Evolutionary conservation across 2,113 vertebrate genomes (phyloP).

Genomic region (Haliaeetus leucogaster): DNA sequence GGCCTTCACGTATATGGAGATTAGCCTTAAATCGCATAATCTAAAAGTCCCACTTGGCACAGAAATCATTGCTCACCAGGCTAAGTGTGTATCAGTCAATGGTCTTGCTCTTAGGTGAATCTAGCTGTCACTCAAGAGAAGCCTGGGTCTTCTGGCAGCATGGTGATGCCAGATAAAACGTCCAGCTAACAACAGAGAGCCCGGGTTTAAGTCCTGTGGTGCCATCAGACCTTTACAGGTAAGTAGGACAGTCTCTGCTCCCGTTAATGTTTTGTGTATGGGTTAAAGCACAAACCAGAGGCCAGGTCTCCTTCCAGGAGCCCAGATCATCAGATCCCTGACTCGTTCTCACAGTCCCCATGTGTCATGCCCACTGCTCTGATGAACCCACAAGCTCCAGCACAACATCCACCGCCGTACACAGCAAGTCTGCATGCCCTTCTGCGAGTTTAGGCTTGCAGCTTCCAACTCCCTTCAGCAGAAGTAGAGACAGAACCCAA

Average conservation of each 20-base stretch:
- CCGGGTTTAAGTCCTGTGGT: neutral
- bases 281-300: neutral
- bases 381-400: neutral
- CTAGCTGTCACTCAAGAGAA: neutral
- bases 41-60: neutral
- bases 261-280: neutral
- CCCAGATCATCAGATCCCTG: neutral
- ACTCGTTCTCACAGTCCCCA: neutral
- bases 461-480: neutral
- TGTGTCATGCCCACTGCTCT: fast-evolving
- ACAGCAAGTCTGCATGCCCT: neutral
- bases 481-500: neutral
- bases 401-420: fast-evolving
- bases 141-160: neutral
- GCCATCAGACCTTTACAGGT: neutral
- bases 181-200: neutral
- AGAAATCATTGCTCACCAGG: neutral
- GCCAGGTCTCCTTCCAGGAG: neutral
- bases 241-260: neutral
- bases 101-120: neutral
- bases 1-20: neutral
- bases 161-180: neutral
- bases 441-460: neutral
- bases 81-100: neutral
- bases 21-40: neutral